Evolutionary conservation across 2,113 vertebrate species (phyloP).

Genomic region (Plectropomus leopardus): DNA sequence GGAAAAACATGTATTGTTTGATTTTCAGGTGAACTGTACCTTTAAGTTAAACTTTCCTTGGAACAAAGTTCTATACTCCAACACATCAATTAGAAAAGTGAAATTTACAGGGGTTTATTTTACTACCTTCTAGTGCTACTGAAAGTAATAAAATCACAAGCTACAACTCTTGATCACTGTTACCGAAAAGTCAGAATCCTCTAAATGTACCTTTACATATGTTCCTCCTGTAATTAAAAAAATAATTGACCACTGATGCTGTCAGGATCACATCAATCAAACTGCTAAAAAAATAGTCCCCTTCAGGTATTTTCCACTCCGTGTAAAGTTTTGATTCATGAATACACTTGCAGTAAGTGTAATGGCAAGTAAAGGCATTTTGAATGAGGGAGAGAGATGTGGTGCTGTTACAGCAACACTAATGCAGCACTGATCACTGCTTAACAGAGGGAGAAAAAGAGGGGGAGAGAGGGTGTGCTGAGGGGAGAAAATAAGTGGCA

Average conservation of each 20-base stretch:
- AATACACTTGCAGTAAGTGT: conserved; percentile 5
- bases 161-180: not conserved
- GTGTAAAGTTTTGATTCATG: conserved; percentile 21
- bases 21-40: too few relatives aligned
- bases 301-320: conserved; percentile 7
- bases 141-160: not conserved
- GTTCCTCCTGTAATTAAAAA: not conserved
- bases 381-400: conserved; percentile 49
- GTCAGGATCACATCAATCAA: conserved; percentile 12
- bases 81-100: not conserved
- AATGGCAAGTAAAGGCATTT: conserved; percentile 31
- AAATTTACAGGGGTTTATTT: not conserved
- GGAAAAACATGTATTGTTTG: too few relatives aligned
- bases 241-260: not conserved
- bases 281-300: conserved; percentile 8
- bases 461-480: conserved; percentile 26
- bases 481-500: conserved; percentile 77
- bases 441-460: conserved; percentile 43
- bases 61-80: too few relatives aligned
- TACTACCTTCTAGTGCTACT: not conserved
- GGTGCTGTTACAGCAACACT: conserved; percentile 41
- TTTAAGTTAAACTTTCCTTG: too few relatives aligned
- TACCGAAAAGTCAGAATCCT: not conserved
- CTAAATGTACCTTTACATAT: not conserved
- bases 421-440: conserved; percentile 68